Base-by-base conservation (phyloP, 2,797 vertebrate species). In the Crocidura indochinensis region DNA sequence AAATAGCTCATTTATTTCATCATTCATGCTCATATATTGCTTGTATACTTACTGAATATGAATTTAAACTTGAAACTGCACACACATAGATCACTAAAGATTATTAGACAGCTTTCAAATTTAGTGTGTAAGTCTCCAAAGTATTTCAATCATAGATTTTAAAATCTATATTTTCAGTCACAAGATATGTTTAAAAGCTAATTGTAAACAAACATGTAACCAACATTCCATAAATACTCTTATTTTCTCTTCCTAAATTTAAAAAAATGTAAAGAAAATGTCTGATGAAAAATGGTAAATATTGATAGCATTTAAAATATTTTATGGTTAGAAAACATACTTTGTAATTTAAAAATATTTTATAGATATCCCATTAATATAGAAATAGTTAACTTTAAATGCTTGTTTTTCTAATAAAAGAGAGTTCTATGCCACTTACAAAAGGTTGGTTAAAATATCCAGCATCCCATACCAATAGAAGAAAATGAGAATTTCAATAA, bases 191-290 rank as follows among this genome's bases (percentile, higher is more conserved):
- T 69, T 92, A 67, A 51, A 22, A 88, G 77, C 79, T 92, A 92
- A 85, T 88, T 91, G 74, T 78, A 47, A 93, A 77, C 90, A 92
- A 91, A 62, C 38, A 67, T 68, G 19, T 10, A 5, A 75, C 67
- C 6, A 0, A 46, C 31, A 72, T 65, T 60, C 27, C 38, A 84
- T 29, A 90, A 74, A 79, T 64, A 80, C 11, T n/a, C 10, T 46
- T 86, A 83, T 84, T 91, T 79, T 93, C 88, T 93, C 60, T 92
- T 85, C 22, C 19, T 69, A 84, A 67, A 84, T 85, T 62, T 56
- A 27, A 86, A 82, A 71, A 44, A 15, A 14, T n/a, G 31, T 15
- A 38, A 46, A 78, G 8, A 9, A 69, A 65, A 81, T 29, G 0
- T 73, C 9, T 83, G 88, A 67, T 65, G 71, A 51, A 60, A 38